Evolutionary conservation across 2,113 vertebrate genomes (phyloP), one percentile per base, ranked within the genome.

Genomic region (Muscicapa adusta): DNA sequence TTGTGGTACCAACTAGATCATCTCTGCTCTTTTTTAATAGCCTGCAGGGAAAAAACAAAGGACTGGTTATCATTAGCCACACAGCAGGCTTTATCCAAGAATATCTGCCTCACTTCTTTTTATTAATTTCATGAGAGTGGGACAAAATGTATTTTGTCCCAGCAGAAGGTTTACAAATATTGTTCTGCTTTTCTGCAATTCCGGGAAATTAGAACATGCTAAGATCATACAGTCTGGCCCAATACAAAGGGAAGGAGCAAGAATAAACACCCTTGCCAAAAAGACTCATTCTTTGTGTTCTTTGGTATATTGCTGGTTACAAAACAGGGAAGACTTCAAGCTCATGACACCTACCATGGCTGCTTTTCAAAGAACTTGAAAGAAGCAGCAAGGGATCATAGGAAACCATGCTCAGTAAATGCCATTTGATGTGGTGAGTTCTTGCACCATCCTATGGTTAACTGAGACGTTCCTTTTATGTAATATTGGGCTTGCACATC

Each of bases 391-490:
- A 84, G 63, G 51, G 47, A 50, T 50, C 72, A 25, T 86, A 90
- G 94, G 90, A 92, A 96, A 80, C 85, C 71, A 29, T 82, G 66
- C 71, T 82, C 28, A 23, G 47, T 78, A 77, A 91, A 54, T 77
- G 63, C 71, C 81, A 96, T 95, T 95, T 96, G 93, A 95, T 97
- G 96, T 96, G 95, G 95, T 66, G 85, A 88, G 74, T 77, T 96
- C 89, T 97, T 96, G 88, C 94, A 93, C 95, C 95, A 97, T 80
- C 48, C 60, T n/a, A 60, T 94, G 91, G 96, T 77, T 89, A 91
- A 65, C 68, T 77, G 93, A 90, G 65, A 74, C 8, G 4, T 94
- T 95, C 63, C 61, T 96, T 83, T 88, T 85, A 65, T 91, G 89
- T 85, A 94, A 72, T 60, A 31, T 29, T 90, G 78, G 67, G 56